These are phyloP conservation scores for Rhombomys opimus DNA, from an alignment of 2,113 vertebrate genomes.

Conservation along the genomic window DNA sequence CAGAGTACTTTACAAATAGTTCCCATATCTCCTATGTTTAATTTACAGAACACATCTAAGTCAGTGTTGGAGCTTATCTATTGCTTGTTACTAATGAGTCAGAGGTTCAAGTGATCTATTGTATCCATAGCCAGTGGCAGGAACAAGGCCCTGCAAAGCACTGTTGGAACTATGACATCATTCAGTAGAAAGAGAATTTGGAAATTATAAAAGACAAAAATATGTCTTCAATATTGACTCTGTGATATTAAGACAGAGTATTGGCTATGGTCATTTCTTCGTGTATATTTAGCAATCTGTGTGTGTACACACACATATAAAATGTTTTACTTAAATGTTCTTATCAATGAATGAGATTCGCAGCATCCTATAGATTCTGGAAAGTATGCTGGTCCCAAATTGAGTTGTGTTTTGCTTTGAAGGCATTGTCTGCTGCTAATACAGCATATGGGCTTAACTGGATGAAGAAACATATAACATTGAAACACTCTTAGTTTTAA, in stretches of 20 bases:
- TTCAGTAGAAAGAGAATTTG: conserved; percentile 70
- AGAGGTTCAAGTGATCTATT: conserved; percentile 57
- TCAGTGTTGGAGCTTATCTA: conserved; percentile 28
- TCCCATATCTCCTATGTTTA: background rate
- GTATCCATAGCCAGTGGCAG: conserved; percentile 60
- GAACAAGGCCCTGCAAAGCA: conserved; percentile 72
- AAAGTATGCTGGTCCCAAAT: background rate
- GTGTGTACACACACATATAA: background rate
- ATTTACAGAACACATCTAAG: background rate
- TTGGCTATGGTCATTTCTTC: conserved; percentile 2
- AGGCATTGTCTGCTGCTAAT: background rate
- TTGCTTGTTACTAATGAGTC: conserved; percentile 23
- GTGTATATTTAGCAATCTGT: conserved; percentile 22
- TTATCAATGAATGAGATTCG: background rate
- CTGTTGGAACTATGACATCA: conserved; percentile 86
- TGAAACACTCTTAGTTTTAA: background rate
- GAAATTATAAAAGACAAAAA: conserved; percentile 80
- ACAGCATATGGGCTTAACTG: background rate
- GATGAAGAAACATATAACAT: background rate
- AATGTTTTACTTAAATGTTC: conserved; percentile 10
- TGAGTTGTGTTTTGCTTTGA: background rate
- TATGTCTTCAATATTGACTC: conserved; percentile 52
- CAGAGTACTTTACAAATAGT: background rate
- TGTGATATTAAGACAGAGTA: conserved; percentile 29
- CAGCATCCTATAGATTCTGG: background rate